phyloP scores from a whole-genome alignment of 2,113 vertebrate genomes.

The Naja naja region DNA sequence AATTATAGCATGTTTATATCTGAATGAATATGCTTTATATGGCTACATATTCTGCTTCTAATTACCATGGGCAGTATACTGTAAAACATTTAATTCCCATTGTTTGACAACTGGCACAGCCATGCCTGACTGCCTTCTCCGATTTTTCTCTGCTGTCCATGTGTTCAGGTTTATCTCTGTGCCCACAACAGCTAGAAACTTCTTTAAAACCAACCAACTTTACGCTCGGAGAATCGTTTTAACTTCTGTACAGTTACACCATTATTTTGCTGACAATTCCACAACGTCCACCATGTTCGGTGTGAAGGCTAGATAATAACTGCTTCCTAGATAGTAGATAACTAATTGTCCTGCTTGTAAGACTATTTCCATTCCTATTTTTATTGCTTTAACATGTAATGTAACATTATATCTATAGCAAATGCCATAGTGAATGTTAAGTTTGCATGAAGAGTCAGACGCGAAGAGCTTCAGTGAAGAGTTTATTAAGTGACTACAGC shows the following conservation, averaged over 20 bases:
- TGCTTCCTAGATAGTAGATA: background rate
- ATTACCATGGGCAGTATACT: background rate
- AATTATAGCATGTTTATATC: background rate
- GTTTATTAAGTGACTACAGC: no score
- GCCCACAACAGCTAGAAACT: background rate
- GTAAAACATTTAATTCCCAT: background rate
- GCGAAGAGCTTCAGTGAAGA: no score
- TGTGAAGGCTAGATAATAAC: background rate
- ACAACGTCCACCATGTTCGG: background rate
- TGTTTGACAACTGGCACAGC: slow-evolving; percentile 2
- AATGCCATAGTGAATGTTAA: background rate
- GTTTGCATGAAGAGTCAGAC: no score
- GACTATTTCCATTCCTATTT: background rate
- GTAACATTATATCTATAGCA: background rate
- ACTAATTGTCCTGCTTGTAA: background rate
- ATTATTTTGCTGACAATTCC: background rate
- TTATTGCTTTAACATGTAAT: background rate
- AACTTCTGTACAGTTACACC: background rate
- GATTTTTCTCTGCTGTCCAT: background rate
- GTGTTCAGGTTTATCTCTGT: background rate
- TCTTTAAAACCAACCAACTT: background rate
- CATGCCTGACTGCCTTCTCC: background rate
- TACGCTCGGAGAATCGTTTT: background rate
- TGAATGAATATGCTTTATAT: slow-evolving; percentile 1
- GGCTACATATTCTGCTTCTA: background rate